These are phyloP conservation scores for Tribolium freemani DNA, from an alignment of 2,888 invertebrate species.

Conservation along the genomic window DNA sequence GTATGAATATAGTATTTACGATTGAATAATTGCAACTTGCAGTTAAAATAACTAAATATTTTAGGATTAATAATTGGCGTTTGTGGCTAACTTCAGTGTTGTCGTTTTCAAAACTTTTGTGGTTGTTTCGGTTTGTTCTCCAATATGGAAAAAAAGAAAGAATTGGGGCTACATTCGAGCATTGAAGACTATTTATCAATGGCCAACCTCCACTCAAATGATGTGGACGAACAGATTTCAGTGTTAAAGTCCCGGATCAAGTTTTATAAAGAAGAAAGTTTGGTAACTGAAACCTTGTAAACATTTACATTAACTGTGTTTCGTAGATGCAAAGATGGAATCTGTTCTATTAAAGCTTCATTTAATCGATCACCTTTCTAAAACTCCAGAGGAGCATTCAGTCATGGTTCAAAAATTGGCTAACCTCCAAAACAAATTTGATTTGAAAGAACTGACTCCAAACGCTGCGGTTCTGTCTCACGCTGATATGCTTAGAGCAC, in stretches of 20 bases:
- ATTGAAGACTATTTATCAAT: not conserved
- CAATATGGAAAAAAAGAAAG: not conserved
- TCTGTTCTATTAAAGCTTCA: not conserved
- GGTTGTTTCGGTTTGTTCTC: not conserved
- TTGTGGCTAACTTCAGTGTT: not conserved
- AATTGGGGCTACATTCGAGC: not conserved
- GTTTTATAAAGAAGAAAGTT: not conserved
- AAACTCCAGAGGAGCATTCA: slow-evolving; percentile 27
- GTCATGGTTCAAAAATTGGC: slow-evolving; percentile 48
- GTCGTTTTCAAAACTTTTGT: not conserved
- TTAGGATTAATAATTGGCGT: not conserved
- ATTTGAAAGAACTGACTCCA: slow-evolving; percentile 44
- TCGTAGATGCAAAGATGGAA: slow-evolving; percentile 16
- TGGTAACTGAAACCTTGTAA: not conserved
- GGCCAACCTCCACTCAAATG: not conserved
- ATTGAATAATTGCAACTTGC: too few species aligned
- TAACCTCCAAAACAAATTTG: slow-evolving; percentile 45
- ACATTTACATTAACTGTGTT: not conserved
- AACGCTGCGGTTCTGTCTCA: slow-evolving; percentile 51
- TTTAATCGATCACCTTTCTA: not conserved
- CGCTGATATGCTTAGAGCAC: slow-evolving; percentile 54
- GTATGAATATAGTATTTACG: too few species aligned
- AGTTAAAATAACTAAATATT: too few species aligned
- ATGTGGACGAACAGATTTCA: not conserved
- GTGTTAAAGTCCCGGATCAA: not conserved